Base-by-base conservation (phyloP, 2,113 vertebrate genomes). In the Danio rerio region DNA sequence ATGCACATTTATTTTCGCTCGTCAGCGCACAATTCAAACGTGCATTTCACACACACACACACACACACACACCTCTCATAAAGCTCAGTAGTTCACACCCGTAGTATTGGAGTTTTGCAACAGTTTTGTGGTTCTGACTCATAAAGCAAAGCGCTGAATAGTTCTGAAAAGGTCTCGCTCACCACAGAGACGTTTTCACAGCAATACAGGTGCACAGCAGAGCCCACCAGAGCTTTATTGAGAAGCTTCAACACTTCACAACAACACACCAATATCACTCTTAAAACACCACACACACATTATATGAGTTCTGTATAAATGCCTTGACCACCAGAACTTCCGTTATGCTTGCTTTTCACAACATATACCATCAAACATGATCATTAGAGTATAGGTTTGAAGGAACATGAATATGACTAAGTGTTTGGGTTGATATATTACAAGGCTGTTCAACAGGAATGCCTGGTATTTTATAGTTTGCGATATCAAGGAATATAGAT, bases 91-190 rank as follows among this genome's bases (percentile, higher is more conserved):
- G 62, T 16, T 62, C 58, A 62, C 20, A 76, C 58, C 31, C 31
- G 31, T 31, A 31, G 31, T 31, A 9, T 31, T 71, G 49, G 49
- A 50, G 69, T 52, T 50, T 75, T 59, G 72, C 47, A 45, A 75
- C 18, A 10, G 43, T 62, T 77, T 31, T 77, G 18, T 77, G 58
- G 43, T 77, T 77, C 75, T 77, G 75, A 77, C 75, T 77, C 58
- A 50, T 76, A 59, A 20, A 76, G 73, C 20, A 31, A 61, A 50
- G 45, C 59, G 5, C 5, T 63, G 58, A 77, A 77, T 50, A 31
- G 43, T 50, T 77, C 13, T 77, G 43, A 63, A 77, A 77, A 77
- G 75, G 75, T 77, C 74, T 77, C 20, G 43, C 20, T 77, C 74
- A 77, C 58, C 74, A 40, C 73, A 76, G 43, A 62, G 56, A 40